Conservation (phyloP, 1,140 invertebrate species). For the Heliothis subflexa region DNA sequence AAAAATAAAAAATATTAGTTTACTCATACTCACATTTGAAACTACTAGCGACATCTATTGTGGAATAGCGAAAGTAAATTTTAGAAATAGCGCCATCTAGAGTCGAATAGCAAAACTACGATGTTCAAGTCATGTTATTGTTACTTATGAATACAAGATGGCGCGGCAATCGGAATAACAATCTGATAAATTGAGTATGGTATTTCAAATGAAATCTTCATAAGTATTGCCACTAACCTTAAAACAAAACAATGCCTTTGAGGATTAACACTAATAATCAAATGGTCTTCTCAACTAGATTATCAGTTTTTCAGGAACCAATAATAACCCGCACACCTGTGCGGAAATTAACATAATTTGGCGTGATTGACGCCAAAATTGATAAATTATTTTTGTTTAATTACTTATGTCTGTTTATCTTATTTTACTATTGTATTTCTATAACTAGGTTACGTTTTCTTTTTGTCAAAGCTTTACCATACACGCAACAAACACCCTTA, state of each 20-base stretch:
- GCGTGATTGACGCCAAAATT: too few species aligned
- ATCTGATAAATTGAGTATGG: neutral
- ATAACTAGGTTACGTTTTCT: too few species aligned
- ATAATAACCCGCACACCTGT: too few species aligned
- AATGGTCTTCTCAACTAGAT: too few species aligned
- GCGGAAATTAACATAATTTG: too few species aligned
- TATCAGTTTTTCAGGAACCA: too few species aligned
- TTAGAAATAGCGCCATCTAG: conserved; percentile 53
- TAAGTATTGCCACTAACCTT: neutral
- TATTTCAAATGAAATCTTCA: neutral
- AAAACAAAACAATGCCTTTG: neutral
- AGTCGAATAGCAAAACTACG: conserved; percentile 46
- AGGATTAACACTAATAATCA: too few species aligned
- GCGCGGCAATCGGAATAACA: neutral
- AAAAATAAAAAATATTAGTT: neutral
- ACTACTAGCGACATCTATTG: conserved; percentile 55
- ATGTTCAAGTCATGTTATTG: neutral
- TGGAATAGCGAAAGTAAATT: conserved; percentile 48
- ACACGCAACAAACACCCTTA: neutral
- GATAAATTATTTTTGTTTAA: too few species aligned
- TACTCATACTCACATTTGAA: neutral
- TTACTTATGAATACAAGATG: neutral
- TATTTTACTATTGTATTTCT: too few species aligned
- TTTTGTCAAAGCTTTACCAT: neutral
- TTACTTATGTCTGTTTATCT: too few species aligned